phyloP scores from a whole-genome alignment of 1,140 invertebrate genomes.

The Homalodisca vitripennis region DNA sequence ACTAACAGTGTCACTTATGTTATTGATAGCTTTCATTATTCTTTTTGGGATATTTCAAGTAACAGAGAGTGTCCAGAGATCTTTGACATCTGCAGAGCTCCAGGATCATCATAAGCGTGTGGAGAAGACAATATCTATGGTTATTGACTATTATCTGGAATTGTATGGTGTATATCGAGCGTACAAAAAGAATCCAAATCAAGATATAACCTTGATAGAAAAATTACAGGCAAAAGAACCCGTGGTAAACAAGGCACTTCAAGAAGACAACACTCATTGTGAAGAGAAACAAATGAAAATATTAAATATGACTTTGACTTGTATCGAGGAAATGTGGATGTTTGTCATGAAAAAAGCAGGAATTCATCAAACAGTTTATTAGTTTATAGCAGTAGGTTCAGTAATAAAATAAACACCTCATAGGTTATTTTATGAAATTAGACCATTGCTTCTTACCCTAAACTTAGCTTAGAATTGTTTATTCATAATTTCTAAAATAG shows the following conservation, averaged over 20 bases:
- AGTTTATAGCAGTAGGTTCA: too few species aligned
- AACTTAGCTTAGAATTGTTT: too few species aligned
- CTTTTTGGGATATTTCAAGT: neutral
- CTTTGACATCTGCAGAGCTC: neutral
- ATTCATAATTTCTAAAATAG: too few species aligned
- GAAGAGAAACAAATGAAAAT: neutral
- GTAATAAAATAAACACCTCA: too few species aligned
- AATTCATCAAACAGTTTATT: neutral
- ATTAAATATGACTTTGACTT: conserved; percentile 6
- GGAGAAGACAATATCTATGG: neutral
- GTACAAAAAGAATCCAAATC: neutral
- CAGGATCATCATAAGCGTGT: neutral
- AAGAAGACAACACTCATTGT: neutral
- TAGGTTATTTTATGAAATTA: too few species aligned
- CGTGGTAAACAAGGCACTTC: neutral
- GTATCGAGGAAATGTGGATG: conserved; percentile 11
- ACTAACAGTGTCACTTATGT: neutral
- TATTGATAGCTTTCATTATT: neutral
- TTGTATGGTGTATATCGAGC: neutral
- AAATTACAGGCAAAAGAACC: conserved; percentile 6
- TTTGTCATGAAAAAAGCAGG: neutral
- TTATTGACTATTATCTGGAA: neutral
- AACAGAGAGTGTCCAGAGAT: neutral
- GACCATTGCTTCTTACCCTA: too few species aligned
- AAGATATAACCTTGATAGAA: neutral